Base-by-base conservation (phyloP, 2,797 vertebrate species). In the Coregonus suidteri region DNA sequence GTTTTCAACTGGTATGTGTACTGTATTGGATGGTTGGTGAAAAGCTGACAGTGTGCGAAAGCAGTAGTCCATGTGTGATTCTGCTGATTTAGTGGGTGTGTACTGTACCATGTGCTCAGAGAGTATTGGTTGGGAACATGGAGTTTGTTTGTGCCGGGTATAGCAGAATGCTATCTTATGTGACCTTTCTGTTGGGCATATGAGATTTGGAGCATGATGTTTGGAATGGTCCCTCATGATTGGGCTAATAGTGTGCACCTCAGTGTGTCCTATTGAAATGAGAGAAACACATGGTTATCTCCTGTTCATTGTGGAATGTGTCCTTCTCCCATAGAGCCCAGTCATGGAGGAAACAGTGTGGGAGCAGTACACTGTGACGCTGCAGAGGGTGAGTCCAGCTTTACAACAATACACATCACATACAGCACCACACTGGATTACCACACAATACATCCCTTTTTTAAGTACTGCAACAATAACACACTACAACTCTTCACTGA, bases 361-460 rank as follows among this genome's bases (percentile, higher is more conserved):
- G 97, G 97, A 99, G 90, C 97, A 98, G 94, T 98, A 96, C 89
- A 98, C 96, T 0, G 97, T 99, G 90, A 98, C 97, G 85, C 94
- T 99, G 83, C 97, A 99, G 77, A 96, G 97, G 94, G 98, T 99
- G 92, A 96, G 91, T 87, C 82, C 79, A 64, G 75, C 79, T 81
- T 74, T 31, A 13, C 53, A 7, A 34, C 31, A 52, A 35, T 35
- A 59, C 71, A 73, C 71, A 59, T 9, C 31, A 41, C 34, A 74
- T 54, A 52, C 73, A 74, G 7, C 56, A 54, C 35, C 30, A 31
- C 65, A 20, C 6, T 18, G 16, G 31, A 4, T 15, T 25, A 66
- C 65, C 0, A 20, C 20, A 15, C 14, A 31, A 34, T 34, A 53
- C 52, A 52, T 1, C 6, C 64, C n/a, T 1, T 3, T 3, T 62